Evolutionary conservation across 1,140 invertebrate species (phyloP).

Genomic region (Steinernema feltiae): DNA sequence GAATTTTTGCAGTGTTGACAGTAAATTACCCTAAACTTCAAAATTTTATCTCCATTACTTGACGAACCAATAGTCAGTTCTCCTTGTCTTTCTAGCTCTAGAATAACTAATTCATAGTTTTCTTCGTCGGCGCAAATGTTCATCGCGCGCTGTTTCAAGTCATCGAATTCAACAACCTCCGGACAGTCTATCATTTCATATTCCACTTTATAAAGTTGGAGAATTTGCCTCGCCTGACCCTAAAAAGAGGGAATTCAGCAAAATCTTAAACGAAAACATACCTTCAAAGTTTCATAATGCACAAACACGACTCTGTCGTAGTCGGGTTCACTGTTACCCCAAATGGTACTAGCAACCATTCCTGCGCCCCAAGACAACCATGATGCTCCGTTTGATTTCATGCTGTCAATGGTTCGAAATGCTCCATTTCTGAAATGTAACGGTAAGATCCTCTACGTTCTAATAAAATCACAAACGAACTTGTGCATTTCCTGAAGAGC

Average conservation of each 20-base stretch:
- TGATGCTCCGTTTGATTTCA: conserved; percentile 29
- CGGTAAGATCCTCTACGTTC: neutral
- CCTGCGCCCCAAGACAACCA: conserved; percentile 47
- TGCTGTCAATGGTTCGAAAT: conserved; percentile 32
- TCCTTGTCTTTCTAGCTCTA: conserved; percentile 43
- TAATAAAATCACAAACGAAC: conserved; percentile 24
- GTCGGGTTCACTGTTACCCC: neutral
- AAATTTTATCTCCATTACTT: conserved; percentile 45
- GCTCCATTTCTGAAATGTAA: conserved; percentile 32
- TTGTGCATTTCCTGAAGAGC: conserved; percentile 45
- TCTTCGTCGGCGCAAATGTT: conserved; percentile 31
- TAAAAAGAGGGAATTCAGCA: conserved; percentile 22
- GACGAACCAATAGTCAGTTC: conserved; percentile 47
- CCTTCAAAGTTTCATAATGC: conserved; percentile 45
- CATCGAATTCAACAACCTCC: conserved; percentile 51
- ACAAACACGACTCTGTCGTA: conserved; percentile 32
- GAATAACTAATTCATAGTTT: conserved; percentile 49
- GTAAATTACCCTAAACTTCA: conserved; percentile 53
- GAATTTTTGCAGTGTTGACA: neutral
- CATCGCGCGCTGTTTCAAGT: conserved; percentile 34
- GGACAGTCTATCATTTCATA: conserved; percentile 47
- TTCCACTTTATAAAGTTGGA: conserved; percentile 43
- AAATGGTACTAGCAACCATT: conserved; percentile 34
- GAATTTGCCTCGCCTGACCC: conserved; percentile 34
- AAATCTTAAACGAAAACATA: neutral